Percentiles rank a stretch among this genome's conserved stretches.
Evolutionary conservation across 2,113 vertebrate species (phyloP).

Genomic region (Lanius collurio): DNA sequence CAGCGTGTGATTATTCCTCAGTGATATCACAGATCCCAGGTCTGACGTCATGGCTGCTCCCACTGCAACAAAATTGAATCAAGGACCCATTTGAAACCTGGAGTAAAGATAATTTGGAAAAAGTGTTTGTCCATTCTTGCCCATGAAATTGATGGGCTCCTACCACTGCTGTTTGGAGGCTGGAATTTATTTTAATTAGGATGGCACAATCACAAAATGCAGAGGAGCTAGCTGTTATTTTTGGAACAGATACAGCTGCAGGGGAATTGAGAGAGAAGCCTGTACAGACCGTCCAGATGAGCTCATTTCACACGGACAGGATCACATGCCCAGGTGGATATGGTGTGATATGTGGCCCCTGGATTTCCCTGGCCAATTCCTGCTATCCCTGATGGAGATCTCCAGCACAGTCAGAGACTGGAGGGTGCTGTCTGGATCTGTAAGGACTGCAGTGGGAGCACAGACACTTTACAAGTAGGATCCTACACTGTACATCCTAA

Average conservation of each 20-base stretch:
- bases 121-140: not conserved
- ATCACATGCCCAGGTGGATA: not conserved
- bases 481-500: not conserved
- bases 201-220: conserved; percentile 47
- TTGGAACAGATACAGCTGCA: conserved; percentile 33
- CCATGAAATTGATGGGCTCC: not conserved
- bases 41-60: conserved; percentile 37
- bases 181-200: conserved; percentile 45
- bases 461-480: not conserved
- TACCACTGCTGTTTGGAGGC: not conserved
- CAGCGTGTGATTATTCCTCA: not conserved
- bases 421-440: not conserved
- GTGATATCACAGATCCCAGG: conserved; percentile 25
- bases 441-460: not conserved
- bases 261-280: not conserved
- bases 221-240: conserved; percentile 52
- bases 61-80: not conserved
- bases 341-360: not conserved
- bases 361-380: not conserved
- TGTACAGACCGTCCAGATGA: not conserved
- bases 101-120: not conserved
- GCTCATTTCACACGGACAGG: not conserved
- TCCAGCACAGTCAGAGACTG: not conserved
- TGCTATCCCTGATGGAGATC: not conserved
- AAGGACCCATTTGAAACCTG: not conserved